Conservation (phyloP, 2,888 invertebrate species). For the Drosophila macrothrix region DNA sequence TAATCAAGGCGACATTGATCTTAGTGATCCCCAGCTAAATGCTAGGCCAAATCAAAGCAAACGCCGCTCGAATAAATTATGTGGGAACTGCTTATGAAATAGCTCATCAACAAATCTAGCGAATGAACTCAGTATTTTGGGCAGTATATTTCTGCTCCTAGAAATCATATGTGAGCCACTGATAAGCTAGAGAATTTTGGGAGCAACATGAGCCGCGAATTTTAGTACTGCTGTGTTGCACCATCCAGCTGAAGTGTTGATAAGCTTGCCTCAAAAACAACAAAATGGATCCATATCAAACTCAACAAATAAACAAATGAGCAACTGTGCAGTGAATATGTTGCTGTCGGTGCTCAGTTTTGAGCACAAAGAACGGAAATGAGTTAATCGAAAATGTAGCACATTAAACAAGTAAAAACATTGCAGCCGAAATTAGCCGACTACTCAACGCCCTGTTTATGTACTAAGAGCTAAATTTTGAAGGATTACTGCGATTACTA, state of each 20-base stretch:
- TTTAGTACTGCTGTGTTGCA: slow-evolving; percentile 1
- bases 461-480: not conserved
- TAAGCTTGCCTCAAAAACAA: slow-evolving; percentile 22
- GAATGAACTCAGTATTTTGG: slow-evolving; percentile 6
- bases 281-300: slow-evolving; percentile 25
- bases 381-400: slow-evolving; percentile 35
- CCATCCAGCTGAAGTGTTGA: slow-evolving; percentile 19
- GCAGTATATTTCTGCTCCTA: not conserved
- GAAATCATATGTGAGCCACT: slow-evolving; percentile 1
- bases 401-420: slow-evolving; percentile 7
- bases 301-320: slow-evolving; percentile 10
- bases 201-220: not conserved
- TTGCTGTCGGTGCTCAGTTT: slow-evolving; percentile 19
- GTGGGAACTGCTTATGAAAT: slow-evolving; percentile 13
- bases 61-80: slow-evolving; percentile 28
- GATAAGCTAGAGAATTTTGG: slow-evolving; percentile 9
- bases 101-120: slow-evolving; percentile 2
- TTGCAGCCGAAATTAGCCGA: not conserved
- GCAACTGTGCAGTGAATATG: slow-evolving; percentile 12
- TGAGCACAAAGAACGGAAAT: slow-evolving; percentile 55
- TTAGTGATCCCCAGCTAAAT: slow-evolving; percentile 43
- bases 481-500: not conserved
- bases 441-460: not conserved
- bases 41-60: slow-evolving; percentile 41
- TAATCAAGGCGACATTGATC: slow-evolving; percentile 64